Evolutionary conservation across 2,888 invertebrate genomes (phyloP).

Genomic region (Lepidochitona cinerea): DNA sequence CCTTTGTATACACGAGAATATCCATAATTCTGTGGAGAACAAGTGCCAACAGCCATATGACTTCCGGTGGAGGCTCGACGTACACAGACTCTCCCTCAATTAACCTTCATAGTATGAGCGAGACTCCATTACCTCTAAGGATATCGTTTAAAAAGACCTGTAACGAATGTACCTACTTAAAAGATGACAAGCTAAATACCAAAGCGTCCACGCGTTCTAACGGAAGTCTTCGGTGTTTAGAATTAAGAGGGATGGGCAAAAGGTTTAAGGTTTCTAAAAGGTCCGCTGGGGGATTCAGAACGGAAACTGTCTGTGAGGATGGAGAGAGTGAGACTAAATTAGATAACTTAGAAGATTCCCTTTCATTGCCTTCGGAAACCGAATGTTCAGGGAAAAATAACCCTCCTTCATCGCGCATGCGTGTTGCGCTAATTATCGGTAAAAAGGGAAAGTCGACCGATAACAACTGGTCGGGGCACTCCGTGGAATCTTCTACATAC

Average conservation of each 20-base stretch:
- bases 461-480: background rate
- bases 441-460: background rate
- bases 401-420: background rate
- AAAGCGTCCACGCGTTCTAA: background rate
- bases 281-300: background rate
- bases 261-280: background rate
- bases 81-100: background rate
- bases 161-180: background rate
- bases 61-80: background rate
- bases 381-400: background rate
- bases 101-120: background rate
- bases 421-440: background rate
- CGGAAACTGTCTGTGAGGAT: background rate
- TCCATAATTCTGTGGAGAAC: slow-evolving; percentile 86
- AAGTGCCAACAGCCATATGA: slow-evolving; percentile 28
- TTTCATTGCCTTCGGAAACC: background rate
- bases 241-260: background rate
- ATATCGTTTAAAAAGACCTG: slow-evolving; percentile 1
- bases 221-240: slow-evolving; percentile 1
- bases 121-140: background rate
- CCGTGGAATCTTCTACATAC: background rate
- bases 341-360: background rate
- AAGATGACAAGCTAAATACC: background rate
- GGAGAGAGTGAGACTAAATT: background rate
- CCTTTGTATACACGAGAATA: slow-evolving; percentile 84